phyloP scores from a whole-genome alignment of 2,888 invertebrate species.

The Polyploca ridens region DNA sequence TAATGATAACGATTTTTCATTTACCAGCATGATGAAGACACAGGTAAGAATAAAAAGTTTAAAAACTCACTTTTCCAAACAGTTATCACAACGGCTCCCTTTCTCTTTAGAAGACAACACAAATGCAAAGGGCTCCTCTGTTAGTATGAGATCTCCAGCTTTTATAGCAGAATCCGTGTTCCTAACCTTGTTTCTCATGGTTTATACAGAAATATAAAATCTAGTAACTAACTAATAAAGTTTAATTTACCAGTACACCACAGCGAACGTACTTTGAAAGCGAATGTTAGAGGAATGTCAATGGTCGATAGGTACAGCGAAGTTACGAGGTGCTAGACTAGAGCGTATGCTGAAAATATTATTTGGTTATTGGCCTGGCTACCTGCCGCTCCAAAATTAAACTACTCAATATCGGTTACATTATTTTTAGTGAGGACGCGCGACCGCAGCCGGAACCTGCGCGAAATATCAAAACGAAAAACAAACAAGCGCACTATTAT shows the following conservation, averaged over 20 bases:
- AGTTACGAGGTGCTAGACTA: conserved; percentile 44
- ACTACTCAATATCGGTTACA: conserved; percentile 64
- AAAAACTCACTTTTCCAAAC: conserved; percentile 87
- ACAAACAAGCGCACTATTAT: conserved; percentile 61
- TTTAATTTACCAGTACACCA: conserved; percentile 23
- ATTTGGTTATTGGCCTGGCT: conserved; percentile 56
- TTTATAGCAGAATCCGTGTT: conserved; percentile 73
- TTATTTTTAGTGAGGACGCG: conserved; percentile 75
- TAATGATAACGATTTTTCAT: too few species aligned
- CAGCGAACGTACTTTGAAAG: conserved; percentile 33
- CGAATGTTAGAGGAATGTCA: conserved; percentile 63
- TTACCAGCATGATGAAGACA: too few species aligned
- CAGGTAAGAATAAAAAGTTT: conserved; percentile 13
- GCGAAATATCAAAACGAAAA: conserved; percentile 56
- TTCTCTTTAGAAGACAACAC: conserved; percentile 89
- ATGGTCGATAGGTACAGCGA: conserved; percentile 37
- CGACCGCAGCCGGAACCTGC: conserved; percentile 51
- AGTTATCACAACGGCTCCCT: conserved; percentile 90
- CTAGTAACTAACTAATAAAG: not conserved
- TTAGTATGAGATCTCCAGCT: conserved; percentile 87
- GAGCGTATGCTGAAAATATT: conserved; percentile 62
- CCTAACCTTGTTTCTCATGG: conserved; percentile 76
- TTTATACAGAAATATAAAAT: conserved; percentile 3
- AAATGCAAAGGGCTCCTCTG: conserved; percentile 91
- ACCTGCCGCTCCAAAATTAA: conserved; percentile 72